Evolutionary conservation across 2,888 invertebrate species (phyloP).

Genomic region (Oxystoma pomonae): DNA sequence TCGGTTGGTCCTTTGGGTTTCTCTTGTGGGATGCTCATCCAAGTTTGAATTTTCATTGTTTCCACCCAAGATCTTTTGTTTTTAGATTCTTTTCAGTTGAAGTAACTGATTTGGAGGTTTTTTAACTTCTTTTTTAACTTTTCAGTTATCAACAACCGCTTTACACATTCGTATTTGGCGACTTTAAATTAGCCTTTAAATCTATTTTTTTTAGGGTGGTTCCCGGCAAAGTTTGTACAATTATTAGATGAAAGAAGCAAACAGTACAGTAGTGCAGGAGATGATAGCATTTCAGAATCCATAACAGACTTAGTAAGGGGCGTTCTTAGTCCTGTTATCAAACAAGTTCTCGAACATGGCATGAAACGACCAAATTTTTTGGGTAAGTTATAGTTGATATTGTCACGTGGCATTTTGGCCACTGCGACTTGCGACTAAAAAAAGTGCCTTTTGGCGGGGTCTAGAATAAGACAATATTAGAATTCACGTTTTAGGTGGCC

Average conservation of each 20-base stretch:
- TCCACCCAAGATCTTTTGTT: too few species aligned
- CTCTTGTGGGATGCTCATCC: too few species aligned
- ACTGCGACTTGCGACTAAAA: not conserved
- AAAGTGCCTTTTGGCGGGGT: not conserved
- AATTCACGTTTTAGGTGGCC: constrained; percentile 76
- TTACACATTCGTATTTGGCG: too few species aligned
- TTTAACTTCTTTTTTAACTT: too few species aligned
- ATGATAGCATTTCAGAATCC: constrained; percentile 95
- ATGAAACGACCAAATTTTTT: constrained; percentile 88
- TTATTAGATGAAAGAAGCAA: constrained; percentile 93
- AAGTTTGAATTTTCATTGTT: too few species aligned
- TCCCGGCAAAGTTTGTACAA: constrained; percentile 95
- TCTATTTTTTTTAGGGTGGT: constrained; percentile 67
- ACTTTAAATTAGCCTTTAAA: not conserved
- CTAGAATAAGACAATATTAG: too few species aligned
- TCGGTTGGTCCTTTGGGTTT: too few species aligned
- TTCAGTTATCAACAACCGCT: too few species aligned
- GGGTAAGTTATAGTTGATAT: constrained; percentile 42
- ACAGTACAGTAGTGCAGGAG: constrained; percentile 87
- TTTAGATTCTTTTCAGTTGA: too few species aligned
- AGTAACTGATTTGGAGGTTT: too few species aligned
- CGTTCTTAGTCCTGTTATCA: constrained; percentile 86
- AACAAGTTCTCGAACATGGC: constrained; percentile 91
- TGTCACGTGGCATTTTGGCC: not conserved
- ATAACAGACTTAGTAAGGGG: constrained; percentile 96